A percentile compares a stretch with the other conserved stretches of the same genome.
These are phyloP conservation scores for Lathronympha strigana DNA, from an alignment of 2,888 invertebrate species.

Conservation along the genomic window DNA sequence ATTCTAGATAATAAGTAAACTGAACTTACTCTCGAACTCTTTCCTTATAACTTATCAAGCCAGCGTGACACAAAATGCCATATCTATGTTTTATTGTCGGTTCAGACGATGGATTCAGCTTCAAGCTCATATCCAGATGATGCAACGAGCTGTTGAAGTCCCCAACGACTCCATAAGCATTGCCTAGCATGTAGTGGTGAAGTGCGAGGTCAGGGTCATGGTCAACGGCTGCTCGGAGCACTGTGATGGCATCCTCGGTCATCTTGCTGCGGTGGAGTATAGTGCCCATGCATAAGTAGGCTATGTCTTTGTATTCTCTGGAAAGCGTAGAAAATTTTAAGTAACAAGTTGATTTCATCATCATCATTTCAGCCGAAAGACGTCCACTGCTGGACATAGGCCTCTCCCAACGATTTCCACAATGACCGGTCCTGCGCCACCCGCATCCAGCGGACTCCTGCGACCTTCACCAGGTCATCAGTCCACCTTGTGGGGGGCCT, in stretches of 20 bases:
- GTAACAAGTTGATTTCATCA: no score
- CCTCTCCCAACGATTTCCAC: no score
- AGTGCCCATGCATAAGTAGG: constrained; percentile 89
- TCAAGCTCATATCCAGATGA: constrained; percentile 85
- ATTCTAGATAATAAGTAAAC: no score
- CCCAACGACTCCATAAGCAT: constrained; percentile 88
- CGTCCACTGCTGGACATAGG: no score
- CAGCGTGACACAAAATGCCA: constrained; percentile 88
- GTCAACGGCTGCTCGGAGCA: constrained; percentile 89
- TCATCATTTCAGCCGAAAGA: no score
- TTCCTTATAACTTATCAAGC: constrained; percentile 85
- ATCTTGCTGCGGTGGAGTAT: constrained; percentile 87
- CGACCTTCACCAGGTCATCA: no score
- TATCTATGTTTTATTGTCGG: constrained; percentile 85
- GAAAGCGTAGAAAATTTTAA: no score
- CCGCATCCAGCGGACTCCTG: no score
- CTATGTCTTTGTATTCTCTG: constrained; percentile 89
- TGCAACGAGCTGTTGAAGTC: constrained; percentile 88
- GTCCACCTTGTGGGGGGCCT: no score
- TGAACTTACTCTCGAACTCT: constrained; percentile 78
- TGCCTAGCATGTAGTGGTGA: constrained; percentile 88
- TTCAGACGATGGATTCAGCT: constrained; percentile 85
- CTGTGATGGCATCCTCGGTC: constrained; percentile 88
- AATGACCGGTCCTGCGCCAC: no score
- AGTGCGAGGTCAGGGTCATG: constrained; percentile 85